A percentile compares a stretch with the other conserved stretches of the same genome.
These are phyloP conservation scores for Cosmopolites sordidus DNA, from an alignment of 2,888 invertebrate genomes.

Conservation along the genomic window DNA sequence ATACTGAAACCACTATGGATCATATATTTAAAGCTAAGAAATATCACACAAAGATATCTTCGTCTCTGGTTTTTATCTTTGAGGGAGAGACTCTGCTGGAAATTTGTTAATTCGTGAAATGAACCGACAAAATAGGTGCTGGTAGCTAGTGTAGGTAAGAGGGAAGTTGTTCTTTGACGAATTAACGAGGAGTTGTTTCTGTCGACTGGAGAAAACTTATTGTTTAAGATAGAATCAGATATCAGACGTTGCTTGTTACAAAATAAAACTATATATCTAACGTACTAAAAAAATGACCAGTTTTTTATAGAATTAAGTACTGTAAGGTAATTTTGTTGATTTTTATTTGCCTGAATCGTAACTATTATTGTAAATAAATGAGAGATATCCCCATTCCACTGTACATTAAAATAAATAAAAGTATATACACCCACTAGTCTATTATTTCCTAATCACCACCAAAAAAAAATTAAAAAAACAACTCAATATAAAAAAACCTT, in stretches of 20 bases:
- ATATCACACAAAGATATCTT: too few species aligned
- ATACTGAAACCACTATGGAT: constrained; percentile 4
- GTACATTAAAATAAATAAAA: constrained; percentile 19
- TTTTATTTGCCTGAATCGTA: constrained; percentile 21
- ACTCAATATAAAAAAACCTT: too few species aligned
- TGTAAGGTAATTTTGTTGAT: constrained; percentile 8
- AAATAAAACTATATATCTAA: neutral
- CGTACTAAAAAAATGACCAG: constrained; percentile 20
- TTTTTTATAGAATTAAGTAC: constrained; percentile 21
- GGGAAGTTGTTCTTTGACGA: too few species aligned
- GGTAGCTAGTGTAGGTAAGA: too few species aligned
- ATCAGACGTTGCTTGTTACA: neutral
- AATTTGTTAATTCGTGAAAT: too few species aligned
- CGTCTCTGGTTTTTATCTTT: too few species aligned
- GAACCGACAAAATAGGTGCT: too few species aligned
- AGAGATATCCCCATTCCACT: constrained; percentile 13
- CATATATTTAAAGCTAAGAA: constrained; percentile 1
- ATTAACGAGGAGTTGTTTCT: neutral
- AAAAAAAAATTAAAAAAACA: too few species aligned
- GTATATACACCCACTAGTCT: constrained; percentile 17
- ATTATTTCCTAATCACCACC: too few species aligned
- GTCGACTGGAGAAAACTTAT: neutral
- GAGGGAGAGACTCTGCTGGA: too few species aligned
- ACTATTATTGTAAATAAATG: constrained; percentile 18
- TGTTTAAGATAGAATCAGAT: neutral